Percentiles rank a stretch among this genome's conserved stretches.
These are phyloP conservation scores for Pampusana beccarii DNA, from an alignment of 2,113 vertebrate species.

Conservation along the genomic window DNA sequence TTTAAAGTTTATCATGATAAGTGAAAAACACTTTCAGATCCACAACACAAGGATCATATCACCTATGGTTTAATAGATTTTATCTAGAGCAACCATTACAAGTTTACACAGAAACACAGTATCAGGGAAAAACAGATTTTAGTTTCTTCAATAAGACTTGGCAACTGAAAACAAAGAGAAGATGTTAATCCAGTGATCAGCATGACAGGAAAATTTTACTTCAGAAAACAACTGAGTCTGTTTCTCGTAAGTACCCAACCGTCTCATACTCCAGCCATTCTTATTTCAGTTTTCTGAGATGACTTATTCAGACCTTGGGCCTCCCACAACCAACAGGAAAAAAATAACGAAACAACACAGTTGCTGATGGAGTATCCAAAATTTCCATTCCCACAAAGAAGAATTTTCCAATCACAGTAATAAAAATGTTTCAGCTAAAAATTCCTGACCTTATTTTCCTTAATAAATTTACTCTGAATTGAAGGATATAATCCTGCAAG, in stretches of 20 bases:
- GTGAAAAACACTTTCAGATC: not conserved
- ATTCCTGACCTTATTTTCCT: not conserved
- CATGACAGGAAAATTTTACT: not conserved
- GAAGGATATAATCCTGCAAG: not conserved
- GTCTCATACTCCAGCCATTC: not conserved
- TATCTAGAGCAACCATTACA: not conserved
- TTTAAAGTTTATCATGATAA: not conserved
- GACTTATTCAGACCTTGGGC: not conserved
- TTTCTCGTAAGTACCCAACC: not conserved
- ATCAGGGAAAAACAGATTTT: not conserved
- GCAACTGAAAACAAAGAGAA: not conserved
- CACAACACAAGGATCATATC: not conserved
- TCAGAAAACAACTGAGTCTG: not conserved
- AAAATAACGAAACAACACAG: not conserved
- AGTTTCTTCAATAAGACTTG: not conserved
- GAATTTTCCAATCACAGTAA: not conserved
- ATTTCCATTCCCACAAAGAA: not conserved
- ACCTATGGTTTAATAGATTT: not conserved
- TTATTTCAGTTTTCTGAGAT: not conserved
- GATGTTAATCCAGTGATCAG: not conserved
- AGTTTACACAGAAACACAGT: not conserved
- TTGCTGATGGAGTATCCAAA: not conserved
- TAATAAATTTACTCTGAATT: not conserved
- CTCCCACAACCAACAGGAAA: not conserved
- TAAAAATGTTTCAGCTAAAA: not conserved